Evolutionary conservation across 2,888 invertebrate species (phyloP), one percentile per base, ranked within the genome.

Genomic region (Parascotia fuliginaria): DNA sequence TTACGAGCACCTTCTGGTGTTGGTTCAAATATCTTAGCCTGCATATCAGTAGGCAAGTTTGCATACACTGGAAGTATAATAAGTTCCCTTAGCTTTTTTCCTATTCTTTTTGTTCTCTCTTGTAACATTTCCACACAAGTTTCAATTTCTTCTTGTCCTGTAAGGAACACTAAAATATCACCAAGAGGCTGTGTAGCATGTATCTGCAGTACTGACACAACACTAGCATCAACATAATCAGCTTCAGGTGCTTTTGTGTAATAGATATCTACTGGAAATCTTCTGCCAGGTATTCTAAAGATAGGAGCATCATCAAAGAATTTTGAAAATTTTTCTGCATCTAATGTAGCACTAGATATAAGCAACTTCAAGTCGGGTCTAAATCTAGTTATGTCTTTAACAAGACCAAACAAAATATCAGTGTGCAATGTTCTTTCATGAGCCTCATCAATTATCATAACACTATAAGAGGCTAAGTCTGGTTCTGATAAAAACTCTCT

Each of bases 211-310:
- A 99, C 95, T 0, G 99, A 98, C 0, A 98, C 98, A n/a, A 99
- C 98, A 81, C 98, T 96, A 0, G 99, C 99, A 85, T 99, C 99
- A 38, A 99, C 96, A 83, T 99, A 99, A 92, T 99, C 99, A 1
- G 99, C 99, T 91, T 99, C 99, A 0, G 99, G 99, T 0, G 99
- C 99, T 93, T 98, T 98, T 0, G 99, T 99, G 80, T 99, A 99
- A 85, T 98, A 99, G 73, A 99, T 98, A 81, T 99, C 98, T 0
- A 99, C 99, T 1, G 99, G 99, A 92, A 97, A 99, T 63, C 99
- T 93, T 70, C 98, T 92, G n/a, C 99, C 99, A 22, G 99, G 99
- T 75, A 99, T 99, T 49, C 98, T 94, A 83, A 99, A 99, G 68
- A 99, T 98, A 0, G 99, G 99, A 0, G 99, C 99, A 80, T 98